Conservation (phyloP, 2,797 vertebrate genomes). For the Chaetodon trifasciatus region DNA sequence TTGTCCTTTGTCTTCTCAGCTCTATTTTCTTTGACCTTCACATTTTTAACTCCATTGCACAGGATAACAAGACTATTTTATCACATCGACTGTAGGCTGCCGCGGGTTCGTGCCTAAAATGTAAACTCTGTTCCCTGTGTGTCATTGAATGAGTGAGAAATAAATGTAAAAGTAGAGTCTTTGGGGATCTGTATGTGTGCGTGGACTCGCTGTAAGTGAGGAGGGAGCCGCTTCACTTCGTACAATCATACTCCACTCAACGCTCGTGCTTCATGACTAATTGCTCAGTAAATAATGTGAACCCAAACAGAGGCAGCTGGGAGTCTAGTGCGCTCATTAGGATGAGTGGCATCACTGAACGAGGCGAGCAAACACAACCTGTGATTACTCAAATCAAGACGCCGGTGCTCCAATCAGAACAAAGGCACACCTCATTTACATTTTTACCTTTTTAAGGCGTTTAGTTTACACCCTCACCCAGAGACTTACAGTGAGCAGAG, state of each 20-base stretch:
- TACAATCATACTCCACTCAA: slow-evolving; percentile 32
- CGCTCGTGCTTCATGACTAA: slow-evolving; percentile 49
- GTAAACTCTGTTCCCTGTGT: background rate
- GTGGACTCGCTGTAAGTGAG: slow-evolving; percentile 12
- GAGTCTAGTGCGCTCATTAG: slow-evolving; percentile 62
- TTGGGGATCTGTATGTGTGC: background rate
- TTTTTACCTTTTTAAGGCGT: background rate
- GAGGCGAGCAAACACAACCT: slow-evolving; percentile 55
- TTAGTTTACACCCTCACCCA: background rate
- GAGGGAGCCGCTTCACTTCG: slow-evolving; percentile 40
- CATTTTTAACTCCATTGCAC: background rate
- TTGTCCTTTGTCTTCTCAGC: background rate
- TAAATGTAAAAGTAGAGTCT: background rate
- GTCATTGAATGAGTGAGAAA: slow-evolving; percentile 4
- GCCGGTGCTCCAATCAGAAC: slow-evolving; percentile 50
- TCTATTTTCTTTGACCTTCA: slow-evolving; percentile 42
- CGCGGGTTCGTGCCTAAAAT: slow-evolving; percentile 4
- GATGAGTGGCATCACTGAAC: slow-evolving; percentile 53
- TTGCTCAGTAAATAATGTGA: slow-evolving; percentile 59
- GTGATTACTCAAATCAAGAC: slow-evolving; percentile 57
- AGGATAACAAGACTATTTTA: slow-evolving; percentile 9
- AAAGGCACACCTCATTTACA: slow-evolving; percentile 25
- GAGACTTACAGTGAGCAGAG: background rate
- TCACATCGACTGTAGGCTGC: slow-evolving; percentile 14
- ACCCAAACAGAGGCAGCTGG: slow-evolving; percentile 69